Base-by-base conservation (phyloP, 2,888 invertebrate genomes). In the Drosophila silvestris region DNA sequence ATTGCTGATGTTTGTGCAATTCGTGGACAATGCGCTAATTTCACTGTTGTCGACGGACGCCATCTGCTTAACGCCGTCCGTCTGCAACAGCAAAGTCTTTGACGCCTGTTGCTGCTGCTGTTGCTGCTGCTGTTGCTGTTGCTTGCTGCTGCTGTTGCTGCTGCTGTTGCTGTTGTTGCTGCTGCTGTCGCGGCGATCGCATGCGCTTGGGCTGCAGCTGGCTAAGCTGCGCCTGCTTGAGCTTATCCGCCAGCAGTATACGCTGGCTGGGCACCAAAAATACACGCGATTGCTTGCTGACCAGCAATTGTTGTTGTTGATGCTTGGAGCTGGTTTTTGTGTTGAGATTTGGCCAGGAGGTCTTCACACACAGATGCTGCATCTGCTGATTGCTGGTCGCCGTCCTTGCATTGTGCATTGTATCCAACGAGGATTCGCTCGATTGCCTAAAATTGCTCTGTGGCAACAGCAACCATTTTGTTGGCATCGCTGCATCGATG, bases 391-490 rank as follows among this genome's bases (percentile, higher is more conserved):
- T 28, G 28, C 58, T 59, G 26, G 9, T 41, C n/a, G 30, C 14
- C 9, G n/a, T 7, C 47, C 4, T 19, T 19, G 26, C 14, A 28
- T 5, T 53, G 56, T 9, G 19, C 19, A 39, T 30, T 5, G 44
- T 19, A 28, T 77, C 86, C 14, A 73, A 67, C 0, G 78, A 70
- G 26, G 83, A 77, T 9, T 77, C 69, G 44, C 89, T 83, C 54
- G 68, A 57, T 7, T 70, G 81, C 2, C 68, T 53, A 9, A 83
- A 83, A 22, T 47, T 71, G 22, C 50, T 56, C 1, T 65, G 61
- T 2, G 83, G 83, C 69, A 47, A 28, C 58, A 83, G 74, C 47
- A 83, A 56, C 89, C 89, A 83, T 50, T 83, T 74, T 12, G 74
- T 33, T 16, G 50, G 52, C 7, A 37, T 9, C 16, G 33, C 0